Evolutionary conservation across 92 coral and sea anemone species (phyloP).

Genomic region (Meandrina meandrites): DNA sequence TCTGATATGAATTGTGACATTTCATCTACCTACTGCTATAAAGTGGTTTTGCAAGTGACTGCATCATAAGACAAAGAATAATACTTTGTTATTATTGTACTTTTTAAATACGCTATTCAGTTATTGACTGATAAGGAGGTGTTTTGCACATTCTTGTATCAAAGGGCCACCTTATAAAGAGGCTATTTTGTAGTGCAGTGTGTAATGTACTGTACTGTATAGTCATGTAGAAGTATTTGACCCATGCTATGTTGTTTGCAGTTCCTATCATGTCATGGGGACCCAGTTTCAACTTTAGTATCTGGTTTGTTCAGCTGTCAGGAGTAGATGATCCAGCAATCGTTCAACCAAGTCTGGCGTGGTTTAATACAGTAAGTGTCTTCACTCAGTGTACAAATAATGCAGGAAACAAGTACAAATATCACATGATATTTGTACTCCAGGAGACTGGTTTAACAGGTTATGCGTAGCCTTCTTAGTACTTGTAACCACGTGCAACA

Average conservation of each 20-base stretch:
- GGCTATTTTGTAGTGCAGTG: background rate
- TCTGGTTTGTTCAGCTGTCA: slow-evolving; percentile 91
- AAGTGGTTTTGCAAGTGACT: too few relatives aligned
- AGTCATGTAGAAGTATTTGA: too few relatives aligned
- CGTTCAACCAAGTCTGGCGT: slow-evolving; percentile 83
- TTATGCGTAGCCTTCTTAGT: too few relatives aligned
- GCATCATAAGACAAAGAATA: too few relatives aligned
- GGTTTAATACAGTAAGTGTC: slow-evolving; percentile 91
- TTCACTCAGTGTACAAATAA: background rate
- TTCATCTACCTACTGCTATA: too few relatives aligned
- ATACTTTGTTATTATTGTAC: too few relatives aligned
- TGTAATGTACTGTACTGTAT: background rate
- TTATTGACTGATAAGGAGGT: background rate
- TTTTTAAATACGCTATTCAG: background rate
- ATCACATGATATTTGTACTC: too few relatives aligned
- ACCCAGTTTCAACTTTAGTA: slow-evolving; percentile 96
- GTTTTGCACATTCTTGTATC: background rate
- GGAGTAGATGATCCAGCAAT: slow-evolving; percentile 86
- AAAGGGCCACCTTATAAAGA: background rate
- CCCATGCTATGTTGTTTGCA: slow-evolving; percentile 6
- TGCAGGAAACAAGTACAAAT: too few relatives aligned
- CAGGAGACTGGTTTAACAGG: too few relatives aligned
- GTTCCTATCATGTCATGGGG: slow-evolving; percentile 98
- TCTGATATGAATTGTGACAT: too few relatives aligned
- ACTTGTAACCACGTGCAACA: too few relatives aligned